These are phyloP conservation scores for Sceloporus undulatus DNA, from an alignment of 2,113 vertebrate genomes.

Conservation along the genomic window DNA sequence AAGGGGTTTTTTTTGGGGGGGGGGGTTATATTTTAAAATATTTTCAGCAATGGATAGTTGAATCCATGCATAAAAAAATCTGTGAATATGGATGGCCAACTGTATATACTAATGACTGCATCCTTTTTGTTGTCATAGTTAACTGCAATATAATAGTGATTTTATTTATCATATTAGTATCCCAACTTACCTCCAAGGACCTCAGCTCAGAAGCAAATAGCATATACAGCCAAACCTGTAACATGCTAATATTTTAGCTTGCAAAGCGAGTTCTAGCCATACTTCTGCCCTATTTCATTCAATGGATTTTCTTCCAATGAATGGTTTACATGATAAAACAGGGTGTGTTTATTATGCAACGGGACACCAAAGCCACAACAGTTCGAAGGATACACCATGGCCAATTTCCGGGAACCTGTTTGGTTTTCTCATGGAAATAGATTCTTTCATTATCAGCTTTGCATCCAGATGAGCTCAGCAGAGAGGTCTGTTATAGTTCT, in stretches of 20 bases:
- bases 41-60: too few species aligned
- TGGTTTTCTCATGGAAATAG: not conserved
- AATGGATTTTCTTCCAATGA: not conserved
- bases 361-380: not conserved
- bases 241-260: not conserved
- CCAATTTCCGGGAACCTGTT: not conserved
- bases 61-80: too few species aligned
- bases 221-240: not conserved
- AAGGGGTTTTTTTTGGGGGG: too few species aligned
- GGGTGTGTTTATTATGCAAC: not conserved
- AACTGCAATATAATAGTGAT: constrained; percentile 1
- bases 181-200: not conserved
- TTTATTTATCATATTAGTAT: not conserved
- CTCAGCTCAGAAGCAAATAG: not conserved
- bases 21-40: too few species aligned
- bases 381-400: not conserved
- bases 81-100: not conserved
- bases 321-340: not conserved
- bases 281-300: not conserved
- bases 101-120: not conserved
- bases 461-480: not conserved
- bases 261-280: not conserved
- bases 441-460: not conserved
- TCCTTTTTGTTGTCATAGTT: not conserved
- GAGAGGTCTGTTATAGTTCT: not conserved